A percentile compares a stretch with the other conserved stretches of the same genome.
Evolutionary conservation across 1,140 invertebrate species (phyloP).

Genomic region (Mizuhopecten yessoensis): DNA sequence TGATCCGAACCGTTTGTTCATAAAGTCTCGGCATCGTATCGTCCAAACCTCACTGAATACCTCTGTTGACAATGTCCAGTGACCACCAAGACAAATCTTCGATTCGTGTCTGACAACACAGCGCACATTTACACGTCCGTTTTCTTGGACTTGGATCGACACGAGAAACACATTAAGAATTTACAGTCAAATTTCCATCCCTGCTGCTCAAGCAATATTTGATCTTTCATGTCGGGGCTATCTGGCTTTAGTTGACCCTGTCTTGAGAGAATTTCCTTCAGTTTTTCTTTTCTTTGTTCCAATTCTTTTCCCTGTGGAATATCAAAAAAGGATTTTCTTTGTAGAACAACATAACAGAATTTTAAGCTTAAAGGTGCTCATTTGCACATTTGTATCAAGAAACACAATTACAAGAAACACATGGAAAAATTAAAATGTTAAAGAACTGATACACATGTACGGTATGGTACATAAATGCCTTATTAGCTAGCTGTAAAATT

Average conservation of each 20-base stretch:
- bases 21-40: not conserved
- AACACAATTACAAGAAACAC: too few species aligned
- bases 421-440: too few species aligned
- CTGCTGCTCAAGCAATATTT: conserved; percentile 85
- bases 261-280: conserved; percentile 84
- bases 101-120: not conserved
- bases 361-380: too few species aligned
- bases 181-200: conserved; percentile 87
- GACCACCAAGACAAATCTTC: too few species aligned
- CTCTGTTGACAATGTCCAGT: too few species aligned
- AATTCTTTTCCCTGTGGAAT: not conserved
- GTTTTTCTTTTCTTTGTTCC: conserved; percentile 45
- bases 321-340: not conserved
- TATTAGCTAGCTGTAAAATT: too few species aligned
- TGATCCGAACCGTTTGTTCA: not conserved
- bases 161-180: conserved; percentile 81
- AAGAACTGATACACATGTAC: too few species aligned
- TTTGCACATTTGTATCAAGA: too few species aligned
- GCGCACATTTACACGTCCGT: conserved; percentile 70
- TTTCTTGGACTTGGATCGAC: conserved; percentile 70
- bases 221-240: conserved; percentile 82
- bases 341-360: not conserved
- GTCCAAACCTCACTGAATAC: conserved; percentile 13
- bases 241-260: conserved; percentile 86
- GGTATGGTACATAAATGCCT: too few species aligned